These are phyloP conservation scores for Pseudoatta argentina DNA, from an alignment of 1,140 invertebrate genomes.

Conservation along the genomic window DNA sequence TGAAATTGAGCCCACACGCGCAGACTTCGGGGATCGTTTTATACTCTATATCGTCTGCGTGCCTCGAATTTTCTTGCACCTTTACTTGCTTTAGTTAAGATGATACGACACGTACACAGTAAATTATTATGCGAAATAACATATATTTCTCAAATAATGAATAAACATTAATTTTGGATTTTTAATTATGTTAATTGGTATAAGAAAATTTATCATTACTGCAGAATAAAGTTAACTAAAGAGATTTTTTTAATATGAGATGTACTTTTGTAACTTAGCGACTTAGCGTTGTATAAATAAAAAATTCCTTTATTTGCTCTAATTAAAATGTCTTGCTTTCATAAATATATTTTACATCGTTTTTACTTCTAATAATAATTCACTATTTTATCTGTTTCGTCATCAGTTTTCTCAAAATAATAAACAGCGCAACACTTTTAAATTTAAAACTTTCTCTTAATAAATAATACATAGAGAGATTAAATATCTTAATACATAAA, in stretches of 20 bases:
- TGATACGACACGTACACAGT: not conserved
- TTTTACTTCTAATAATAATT: not conserved
- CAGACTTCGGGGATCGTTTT: not conserved
- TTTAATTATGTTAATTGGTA: not conserved
- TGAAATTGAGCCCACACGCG: constrained; percentile 20
- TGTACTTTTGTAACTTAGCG: not conserved
- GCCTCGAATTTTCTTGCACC: constrained; percentile 15
- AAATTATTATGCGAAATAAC: not conserved
- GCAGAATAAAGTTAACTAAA: not conserved
- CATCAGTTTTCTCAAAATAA: not conserved
- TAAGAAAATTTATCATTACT: not conserved
- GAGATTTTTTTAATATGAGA: not conserved
- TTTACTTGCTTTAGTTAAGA: not conserved
- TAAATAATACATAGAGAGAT: not conserved
- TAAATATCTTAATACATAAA: not conserved
- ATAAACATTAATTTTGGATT: not conserved
- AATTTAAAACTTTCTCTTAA: not conserved
- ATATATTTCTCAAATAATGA: not conserved
- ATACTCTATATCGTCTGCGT: not conserved
- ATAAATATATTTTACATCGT: constrained; percentile 1
- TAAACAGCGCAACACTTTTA: not conserved
- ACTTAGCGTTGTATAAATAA: not conserved
- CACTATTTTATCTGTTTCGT: not conserved
- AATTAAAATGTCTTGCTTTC: not conserved
- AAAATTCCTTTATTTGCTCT: not conserved